These are phyloP conservation scores for Raja brachyura DNA, from an alignment of 2,113 vertebrate genomes.

Conservation along the genomic window DNA sequence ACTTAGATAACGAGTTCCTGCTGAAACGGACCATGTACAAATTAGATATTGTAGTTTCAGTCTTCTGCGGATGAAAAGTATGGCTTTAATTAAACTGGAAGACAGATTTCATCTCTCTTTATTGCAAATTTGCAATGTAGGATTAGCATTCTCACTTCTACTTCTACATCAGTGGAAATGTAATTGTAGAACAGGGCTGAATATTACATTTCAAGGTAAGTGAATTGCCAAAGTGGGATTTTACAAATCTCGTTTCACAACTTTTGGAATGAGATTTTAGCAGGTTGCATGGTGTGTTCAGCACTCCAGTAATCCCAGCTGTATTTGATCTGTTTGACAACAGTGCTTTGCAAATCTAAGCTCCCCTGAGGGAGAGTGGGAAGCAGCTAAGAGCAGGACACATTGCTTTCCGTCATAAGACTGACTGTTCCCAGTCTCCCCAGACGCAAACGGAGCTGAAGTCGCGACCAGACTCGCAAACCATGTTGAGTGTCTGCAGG, in stretches of 20 bases:
- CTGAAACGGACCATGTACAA: no score
- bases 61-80: not conserved
- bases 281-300: not conserved
- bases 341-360: conserved; percentile 28
- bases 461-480: not conserved
- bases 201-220: not conserved
- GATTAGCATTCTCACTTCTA: not conserved
- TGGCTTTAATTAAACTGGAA: not conserved
- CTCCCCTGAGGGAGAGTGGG: not conserved
- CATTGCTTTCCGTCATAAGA: not conserved
- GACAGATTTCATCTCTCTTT: not conserved
- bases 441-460: not conserved
- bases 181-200: not conserved
- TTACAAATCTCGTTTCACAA: conserved; percentile 9
- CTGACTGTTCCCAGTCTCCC: not conserved
- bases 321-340: conserved; percentile 30
- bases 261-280: not conserved
- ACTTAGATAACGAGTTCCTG: no score
- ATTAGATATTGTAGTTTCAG: not conserved
- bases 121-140: not conserved
- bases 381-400: not conserved
- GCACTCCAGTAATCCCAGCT: conserved; percentile 1
- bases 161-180: not conserved
- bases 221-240: conserved; percentile 25
- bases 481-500: not conserved